phyloP scores from a whole-genome alignment of 1,140 invertebrate genomes.

The Drosophila carrolli region DNA sequence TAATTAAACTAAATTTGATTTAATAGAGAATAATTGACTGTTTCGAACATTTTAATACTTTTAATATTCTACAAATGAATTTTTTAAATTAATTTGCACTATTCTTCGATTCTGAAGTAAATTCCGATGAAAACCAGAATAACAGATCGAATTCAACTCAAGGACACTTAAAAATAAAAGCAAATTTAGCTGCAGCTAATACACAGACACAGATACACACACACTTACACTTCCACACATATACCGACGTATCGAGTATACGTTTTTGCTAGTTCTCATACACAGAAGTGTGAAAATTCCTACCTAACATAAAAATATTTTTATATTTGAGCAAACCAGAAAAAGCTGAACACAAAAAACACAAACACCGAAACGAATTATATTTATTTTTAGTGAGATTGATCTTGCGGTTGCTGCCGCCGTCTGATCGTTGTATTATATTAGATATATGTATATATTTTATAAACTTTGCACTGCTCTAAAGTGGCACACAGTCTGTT shows the following conservation, averaged over 20 bases:
- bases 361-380: constrained; percentile 18
- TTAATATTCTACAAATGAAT: neutral
- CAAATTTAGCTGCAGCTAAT: constrained; percentile 68
- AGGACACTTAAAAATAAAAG: constrained; percentile 84
- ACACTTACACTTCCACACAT: constrained; percentile 8
- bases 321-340: constrained; percentile 47
- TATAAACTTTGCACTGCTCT: constrained; percentile 71
- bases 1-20: constrained; percentile 3
- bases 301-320: constrained; percentile 46
- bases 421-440: constrained; percentile 38
- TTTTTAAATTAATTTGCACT: constrained; percentile 5
- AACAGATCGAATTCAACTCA: constrained; percentile 72
- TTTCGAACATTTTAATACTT: constrained; percentile 1
- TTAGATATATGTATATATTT: constrained; percentile 58
- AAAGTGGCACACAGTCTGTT: constrained; percentile 80
- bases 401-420: constrained; percentile 62
- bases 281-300: constrained; percentile 50
- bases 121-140: constrained; percentile 40
- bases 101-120: constrained; percentile 20
- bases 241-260: constrained; percentile 32
- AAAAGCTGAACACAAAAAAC: constrained; percentile 17
- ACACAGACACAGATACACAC: constrained; percentile 23
- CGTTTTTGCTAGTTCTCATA: constrained; percentile 50
- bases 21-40: constrained; percentile 7
- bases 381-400: constrained; percentile 82